phyloP scores from a whole-genome alignment of 1,140 invertebrate species.

The Heliconius nattereri region DNA sequence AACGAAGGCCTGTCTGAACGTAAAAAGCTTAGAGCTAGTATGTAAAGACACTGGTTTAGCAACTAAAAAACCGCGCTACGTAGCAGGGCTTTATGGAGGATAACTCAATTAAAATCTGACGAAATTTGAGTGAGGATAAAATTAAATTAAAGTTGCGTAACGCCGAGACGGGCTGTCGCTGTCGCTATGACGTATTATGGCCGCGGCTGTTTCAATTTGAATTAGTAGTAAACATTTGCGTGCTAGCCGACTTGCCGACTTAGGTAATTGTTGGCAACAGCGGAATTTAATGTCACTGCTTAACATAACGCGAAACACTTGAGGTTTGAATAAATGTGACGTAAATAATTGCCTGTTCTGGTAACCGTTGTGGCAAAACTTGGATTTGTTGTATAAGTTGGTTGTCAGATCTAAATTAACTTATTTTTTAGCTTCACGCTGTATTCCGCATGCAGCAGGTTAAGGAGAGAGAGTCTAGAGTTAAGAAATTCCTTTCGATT shows the following conservation, averaged over 20 bases:
- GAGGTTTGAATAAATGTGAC: constrained; percentile 18
- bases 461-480: too few relatives aligned
- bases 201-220: constrained; percentile 45
- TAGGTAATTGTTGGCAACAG: constrained; percentile 30
- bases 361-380: background rate
- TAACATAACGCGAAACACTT: constrained; percentile 19
- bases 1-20: background rate
- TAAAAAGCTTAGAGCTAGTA: constrained; percentile 28
- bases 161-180: constrained; percentile 51
- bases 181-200: constrained; percentile 49
- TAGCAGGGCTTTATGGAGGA: constrained; percentile 57
- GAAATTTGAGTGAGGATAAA: constrained; percentile 61
- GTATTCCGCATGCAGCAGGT: too few relatives aligned
- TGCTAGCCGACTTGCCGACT: constrained; percentile 26
- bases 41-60: constrained; percentile 66
- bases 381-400: background rate
- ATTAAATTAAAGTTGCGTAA: constrained; percentile 70
- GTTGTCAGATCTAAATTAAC: background rate
- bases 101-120: constrained; percentile 68
- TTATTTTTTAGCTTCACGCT: too few relatives aligned
- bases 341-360: background rate
- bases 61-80: constrained; percentile 65
- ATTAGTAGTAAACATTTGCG: constrained; percentile 38
- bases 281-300: constrained; percentile 22
- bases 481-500: too few relatives aligned